Evolutionary conservation across 1,140 invertebrate genomes (phyloP).

Genomic region (Heliconius congener): DNA sequence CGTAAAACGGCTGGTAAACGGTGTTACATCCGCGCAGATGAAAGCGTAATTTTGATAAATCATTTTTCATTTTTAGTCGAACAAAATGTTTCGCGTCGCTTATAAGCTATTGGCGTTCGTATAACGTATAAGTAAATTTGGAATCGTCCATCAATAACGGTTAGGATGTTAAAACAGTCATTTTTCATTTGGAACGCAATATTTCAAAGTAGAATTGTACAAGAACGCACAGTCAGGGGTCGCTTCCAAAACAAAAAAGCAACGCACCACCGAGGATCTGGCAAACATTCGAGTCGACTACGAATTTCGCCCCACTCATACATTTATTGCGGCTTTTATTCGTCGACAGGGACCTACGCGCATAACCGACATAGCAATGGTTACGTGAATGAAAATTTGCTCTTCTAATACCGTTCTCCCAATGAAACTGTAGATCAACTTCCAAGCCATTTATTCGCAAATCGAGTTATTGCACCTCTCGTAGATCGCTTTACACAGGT

Average conservation of each 20-base stretch:
- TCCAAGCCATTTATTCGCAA: conserved; percentile 77
- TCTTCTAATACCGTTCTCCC: conserved; percentile 50
- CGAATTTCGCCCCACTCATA: conserved; percentile 41
- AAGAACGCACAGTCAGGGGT: conserved; percentile 55
- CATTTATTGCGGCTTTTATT: conserved; percentile 64
- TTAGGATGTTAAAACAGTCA: conserved; percentile 69
- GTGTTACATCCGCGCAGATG: conserved; percentile 33
- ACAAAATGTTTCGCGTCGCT: conserved; percentile 36
- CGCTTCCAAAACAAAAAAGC: conserved; percentile 57
- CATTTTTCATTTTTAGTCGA: conserved; percentile 33
- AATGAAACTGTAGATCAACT: conserved; percentile 69
- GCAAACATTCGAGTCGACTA: conserved; percentile 38
- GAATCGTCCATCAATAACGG: conserved; percentile 70
- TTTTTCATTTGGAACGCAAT: conserved; percentile 68
- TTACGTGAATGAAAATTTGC: conserved; percentile 52
- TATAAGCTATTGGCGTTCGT: conserved; percentile 37
- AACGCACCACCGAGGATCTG: conserved; percentile 42
- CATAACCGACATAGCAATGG: conserved; percentile 62
- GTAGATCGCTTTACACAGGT: conserved; percentile 75
- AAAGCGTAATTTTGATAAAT: conserved; percentile 39
- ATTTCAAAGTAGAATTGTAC: conserved; percentile 54
- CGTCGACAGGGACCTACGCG: conserved; percentile 44
- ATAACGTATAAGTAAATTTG: conserved; percentile 69
- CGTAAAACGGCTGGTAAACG: conserved; percentile 26
- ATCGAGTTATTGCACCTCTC: conserved; percentile 78